Conservation (phyloP, 2,113 vertebrate genomes). For the Lutjanus erythropterus region DNA sequence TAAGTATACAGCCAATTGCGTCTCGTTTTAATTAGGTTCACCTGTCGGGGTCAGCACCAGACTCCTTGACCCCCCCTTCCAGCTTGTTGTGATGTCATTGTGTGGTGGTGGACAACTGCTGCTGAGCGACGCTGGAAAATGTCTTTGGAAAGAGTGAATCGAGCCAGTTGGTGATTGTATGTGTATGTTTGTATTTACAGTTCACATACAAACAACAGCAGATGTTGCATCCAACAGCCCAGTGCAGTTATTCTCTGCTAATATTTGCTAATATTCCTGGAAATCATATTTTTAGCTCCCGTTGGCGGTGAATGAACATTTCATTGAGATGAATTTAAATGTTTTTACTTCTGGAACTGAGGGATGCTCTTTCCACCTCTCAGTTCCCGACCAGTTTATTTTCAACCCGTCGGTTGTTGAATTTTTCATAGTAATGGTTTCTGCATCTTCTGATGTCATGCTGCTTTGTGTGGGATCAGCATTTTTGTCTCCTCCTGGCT, state of each 20-base stretch:
- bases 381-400: neutral
- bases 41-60: neutral
- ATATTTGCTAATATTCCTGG: slow-evolving; percentile 15
- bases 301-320: neutral
- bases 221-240: slow-evolving; percentile 14
- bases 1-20: slow-evolving; percentile 50
- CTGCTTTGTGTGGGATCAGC: neutral
- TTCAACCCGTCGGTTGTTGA: slow-evolving; percentile 3
- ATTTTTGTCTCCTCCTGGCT: neutral
- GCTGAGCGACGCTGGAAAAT: slow-evolving; percentile 8
- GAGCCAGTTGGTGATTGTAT: neutral
- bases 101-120: neutral
- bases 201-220: slow-evolving; percentile 26
- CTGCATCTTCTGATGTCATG: neutral
- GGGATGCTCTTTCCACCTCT: neutral
- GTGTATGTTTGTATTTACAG: slow-evolving; percentile 17
- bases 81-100: slow-evolving; percentile 2
- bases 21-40: slow-evolving; percentile 65
- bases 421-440: slow-evolving; percentile 33
- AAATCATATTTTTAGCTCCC: neutral
- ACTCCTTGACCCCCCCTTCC: slow-evolving; percentile 10
- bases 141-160: neutral
- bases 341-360: neutral
- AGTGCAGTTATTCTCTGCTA: neutral
- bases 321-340: neutral